A percentile compares a stretch with the other conserved stretches of the same genome.
These are phyloP conservation scores for Drosophila littoralis DNA, from an alignment of 1,140 invertebrate genomes.

Conservation along the genomic window DNA sequence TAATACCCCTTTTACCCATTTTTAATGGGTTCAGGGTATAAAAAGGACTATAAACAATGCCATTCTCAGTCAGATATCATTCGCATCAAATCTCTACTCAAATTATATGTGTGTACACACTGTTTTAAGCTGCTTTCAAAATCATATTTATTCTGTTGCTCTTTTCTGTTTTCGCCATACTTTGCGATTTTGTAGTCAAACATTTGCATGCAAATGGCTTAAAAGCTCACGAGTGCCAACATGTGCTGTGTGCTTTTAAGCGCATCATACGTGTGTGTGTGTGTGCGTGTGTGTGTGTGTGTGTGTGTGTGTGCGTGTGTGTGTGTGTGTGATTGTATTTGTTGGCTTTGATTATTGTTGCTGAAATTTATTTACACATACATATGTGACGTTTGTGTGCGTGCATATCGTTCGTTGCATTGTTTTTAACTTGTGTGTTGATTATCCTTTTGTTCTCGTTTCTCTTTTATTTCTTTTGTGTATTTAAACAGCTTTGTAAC, in stretches of 20 bases:
- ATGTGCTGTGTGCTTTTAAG: constrained; percentile 35
- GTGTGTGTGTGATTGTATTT: not conserved
- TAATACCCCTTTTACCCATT: no score
- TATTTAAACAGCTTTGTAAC: constrained; percentile 51
- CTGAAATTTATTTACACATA: constrained; percentile 6
- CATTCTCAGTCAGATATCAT: not conserved
- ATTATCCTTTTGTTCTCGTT: constrained; percentile 43
- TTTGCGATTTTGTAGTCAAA: constrained; percentile 7
- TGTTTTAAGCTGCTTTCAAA: constrained; percentile 1
- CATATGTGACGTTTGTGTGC: constrained; percentile 12
- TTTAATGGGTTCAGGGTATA: no score
- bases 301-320: not conserved
- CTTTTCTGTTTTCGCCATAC: not conserved
- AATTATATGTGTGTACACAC: not conserved
- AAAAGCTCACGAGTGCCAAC: constrained; percentile 16
- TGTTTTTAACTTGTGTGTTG: constrained; percentile 34
- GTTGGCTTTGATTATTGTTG: constrained; percentile 2
- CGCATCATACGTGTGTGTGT: not conserved
- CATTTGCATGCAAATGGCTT: constrained; percentile 22
- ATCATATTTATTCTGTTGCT: not conserved
- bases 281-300: not conserved
- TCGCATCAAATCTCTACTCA: not conserved
- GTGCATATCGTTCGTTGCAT: constrained; percentile 23
- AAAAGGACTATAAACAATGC: not conserved
- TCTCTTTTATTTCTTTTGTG: constrained; percentile 37